A percentile compares a stretch with the other conserved stretches of the same genome.
phyloP scores from a whole-genome alignment of 2,113 vertebrate species.

The Ceyx melanurus region DNA sequence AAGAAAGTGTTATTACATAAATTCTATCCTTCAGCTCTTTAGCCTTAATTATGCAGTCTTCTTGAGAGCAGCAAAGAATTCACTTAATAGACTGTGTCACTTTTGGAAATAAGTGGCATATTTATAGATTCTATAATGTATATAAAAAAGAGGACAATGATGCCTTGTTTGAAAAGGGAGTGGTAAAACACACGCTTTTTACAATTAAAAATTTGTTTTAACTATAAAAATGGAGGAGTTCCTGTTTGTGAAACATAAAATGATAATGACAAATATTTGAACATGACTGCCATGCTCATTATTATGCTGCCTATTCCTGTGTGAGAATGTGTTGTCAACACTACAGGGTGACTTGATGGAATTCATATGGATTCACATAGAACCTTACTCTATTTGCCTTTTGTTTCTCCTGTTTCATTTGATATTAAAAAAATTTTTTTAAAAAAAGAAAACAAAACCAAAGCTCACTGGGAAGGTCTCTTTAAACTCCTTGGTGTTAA shows the following conservation, averaged over 20 bases:
- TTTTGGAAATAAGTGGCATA: constrained; percentile 47
- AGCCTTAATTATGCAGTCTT: constrained; percentile 53
- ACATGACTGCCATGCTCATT: not conserved
- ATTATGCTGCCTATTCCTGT: not conserved
- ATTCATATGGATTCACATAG: no score
- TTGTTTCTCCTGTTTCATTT: not conserved
- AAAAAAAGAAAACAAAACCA: not conserved
- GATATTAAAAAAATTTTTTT: not conserved
- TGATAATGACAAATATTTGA: not conserved
- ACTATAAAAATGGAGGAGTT: not conserved
- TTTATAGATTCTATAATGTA: constrained; percentile 37
- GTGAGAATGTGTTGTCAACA: not conserved
- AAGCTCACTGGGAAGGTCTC: not conserved
- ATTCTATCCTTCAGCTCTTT: constrained; percentile 54
- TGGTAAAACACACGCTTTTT: not conserved
- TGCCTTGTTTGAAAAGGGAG: not conserved
- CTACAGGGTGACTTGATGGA: not conserved
- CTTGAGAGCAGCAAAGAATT: constrained; percentile 12
- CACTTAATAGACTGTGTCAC: constrained; percentile 43
- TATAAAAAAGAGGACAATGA: constrained; percentile 1
- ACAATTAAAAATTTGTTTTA: not conserved
- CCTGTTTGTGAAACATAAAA: not conserved
- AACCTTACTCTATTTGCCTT: not conserved
- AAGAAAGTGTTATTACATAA: constrained; percentile 37
- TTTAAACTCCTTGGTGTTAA: not conserved